A percentile compares a stretch with the other conserved stretches of the same genome.
Conservation (phyloP, 2,888 invertebrate species). For the Tipula unca region DNA sequence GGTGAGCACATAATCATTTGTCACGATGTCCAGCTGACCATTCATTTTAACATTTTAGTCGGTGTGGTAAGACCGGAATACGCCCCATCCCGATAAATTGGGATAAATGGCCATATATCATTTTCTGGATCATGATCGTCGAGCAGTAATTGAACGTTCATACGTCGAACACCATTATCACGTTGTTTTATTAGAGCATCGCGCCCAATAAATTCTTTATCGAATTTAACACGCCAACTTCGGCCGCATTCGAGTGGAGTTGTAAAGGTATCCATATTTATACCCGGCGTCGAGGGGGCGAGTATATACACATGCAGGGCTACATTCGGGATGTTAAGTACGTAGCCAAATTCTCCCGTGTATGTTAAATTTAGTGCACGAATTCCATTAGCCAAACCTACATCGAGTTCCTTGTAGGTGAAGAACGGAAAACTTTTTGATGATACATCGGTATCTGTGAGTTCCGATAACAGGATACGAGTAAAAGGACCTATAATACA, state of each 20-base stretch:
- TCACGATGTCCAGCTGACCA: conserved; percentile 61
- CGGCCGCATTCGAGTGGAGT: conserved; percentile 95
- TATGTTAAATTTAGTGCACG: conserved; percentile 93
- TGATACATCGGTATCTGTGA: conserved; percentile 82
- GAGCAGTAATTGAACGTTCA: conserved; percentile 85
- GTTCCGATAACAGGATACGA: conserved; percentile 74
- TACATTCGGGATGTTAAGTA: conserved; percentile 98
- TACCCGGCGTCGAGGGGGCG: conserved; percentile 76
- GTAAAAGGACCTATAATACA: conserved; percentile 93
- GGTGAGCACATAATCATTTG: conserved; percentile 73
- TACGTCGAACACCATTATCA: conserved; percentile 74
- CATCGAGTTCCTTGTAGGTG: conserved; percentile 76
- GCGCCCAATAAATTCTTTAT: conserved; percentile 86
- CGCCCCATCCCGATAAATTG: conserved; percentile 84
- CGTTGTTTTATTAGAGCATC: conserved; percentile 77
- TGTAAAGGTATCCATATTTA: conserved; percentile 88
- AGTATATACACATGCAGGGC: conserved; percentile 92
- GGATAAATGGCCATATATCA: conserved; percentile 96
- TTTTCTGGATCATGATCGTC: conserved; percentile 85
- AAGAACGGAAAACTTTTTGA: conserved; percentile 89
- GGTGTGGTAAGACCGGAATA: conserved; percentile 92
- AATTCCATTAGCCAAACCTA: conserved; percentile 89
- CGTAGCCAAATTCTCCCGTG: conserved; percentile 95
- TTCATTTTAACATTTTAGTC: conserved; percentile 69
- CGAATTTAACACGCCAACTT: conserved; percentile 92